Percentiles rank a stretch among this genome's conserved stretches.
Evolutionary conservation across 2,113 vertebrate genomes (phyloP).

Genomic region (Solenodon paradoxus): DNA sequence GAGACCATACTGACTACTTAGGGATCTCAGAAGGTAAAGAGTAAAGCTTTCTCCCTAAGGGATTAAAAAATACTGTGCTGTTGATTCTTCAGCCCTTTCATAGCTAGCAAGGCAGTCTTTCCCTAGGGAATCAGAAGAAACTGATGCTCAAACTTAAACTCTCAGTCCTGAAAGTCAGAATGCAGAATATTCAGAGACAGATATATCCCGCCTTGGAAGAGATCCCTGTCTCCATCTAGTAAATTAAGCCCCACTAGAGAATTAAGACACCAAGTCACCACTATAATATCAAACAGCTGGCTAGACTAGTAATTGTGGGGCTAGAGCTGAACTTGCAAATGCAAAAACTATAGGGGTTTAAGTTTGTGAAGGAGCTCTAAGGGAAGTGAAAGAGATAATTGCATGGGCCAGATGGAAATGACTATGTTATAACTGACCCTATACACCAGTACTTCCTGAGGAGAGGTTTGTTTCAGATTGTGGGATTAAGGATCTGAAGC

Average conservation of each 20-base stretch:
- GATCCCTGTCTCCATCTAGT: not conserved
- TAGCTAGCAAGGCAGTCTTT: not conserved
- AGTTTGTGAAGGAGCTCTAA: not conserved
- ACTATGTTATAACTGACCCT: not conserved
- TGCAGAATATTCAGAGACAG: not conserved
- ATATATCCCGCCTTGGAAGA: not conserved
- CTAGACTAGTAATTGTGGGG: not conserved
- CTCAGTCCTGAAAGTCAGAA: not conserved
- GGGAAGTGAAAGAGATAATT: not conserved
- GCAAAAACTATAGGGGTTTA: not conserved
- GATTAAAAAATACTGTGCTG: not conserved
- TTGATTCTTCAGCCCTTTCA: not conserved
- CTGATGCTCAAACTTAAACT: not conserved
- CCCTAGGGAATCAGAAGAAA: not conserved
- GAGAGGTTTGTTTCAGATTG: not conserved
- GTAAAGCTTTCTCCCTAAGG: not conserved
- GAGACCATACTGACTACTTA: not conserved
- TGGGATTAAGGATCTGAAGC: not conserved
- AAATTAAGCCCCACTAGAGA: not conserved
- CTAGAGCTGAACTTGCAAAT: not conserved
- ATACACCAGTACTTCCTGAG: not conserved
- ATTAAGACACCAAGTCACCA: not conserved
- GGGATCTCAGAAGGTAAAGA: not conserved
- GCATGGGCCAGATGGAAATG: not conserved
- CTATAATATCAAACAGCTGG: too few relatives aligned